Evolutionary conservation across 2,888 invertebrate genomes (phyloP).

Genomic region (Crematogaster levior): DNA sequence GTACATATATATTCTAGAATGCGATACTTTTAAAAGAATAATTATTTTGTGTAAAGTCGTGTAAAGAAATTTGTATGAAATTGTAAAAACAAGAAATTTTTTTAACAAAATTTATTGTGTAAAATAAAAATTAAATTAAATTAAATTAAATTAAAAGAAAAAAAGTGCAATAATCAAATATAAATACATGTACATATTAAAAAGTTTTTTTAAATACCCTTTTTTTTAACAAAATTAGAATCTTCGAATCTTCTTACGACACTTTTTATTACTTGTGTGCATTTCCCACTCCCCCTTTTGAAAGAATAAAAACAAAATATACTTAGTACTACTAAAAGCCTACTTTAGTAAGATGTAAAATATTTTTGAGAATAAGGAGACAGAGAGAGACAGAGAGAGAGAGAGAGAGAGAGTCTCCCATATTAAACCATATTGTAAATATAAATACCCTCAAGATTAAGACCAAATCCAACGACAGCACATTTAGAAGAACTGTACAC

Average conservation of each 20-base stretch:
- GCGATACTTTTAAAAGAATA: no score
- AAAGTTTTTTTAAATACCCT: neutral
- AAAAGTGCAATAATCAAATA: neutral
- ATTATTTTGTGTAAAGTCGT: neutral
- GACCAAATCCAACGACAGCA: conserved; percentile 78
- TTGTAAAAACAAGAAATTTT: neutral
- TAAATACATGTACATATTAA: neutral
- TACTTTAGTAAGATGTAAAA: no score
- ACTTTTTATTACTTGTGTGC: neutral
- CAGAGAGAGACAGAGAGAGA: no score
- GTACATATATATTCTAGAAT: no score
- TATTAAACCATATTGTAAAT: neutral
- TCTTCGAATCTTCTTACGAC: neutral
- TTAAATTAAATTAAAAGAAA: no score
- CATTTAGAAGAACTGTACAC: conserved; percentile 87
- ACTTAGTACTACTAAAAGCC: neutral
- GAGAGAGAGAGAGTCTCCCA: no score
- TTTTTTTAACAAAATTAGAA: neutral
- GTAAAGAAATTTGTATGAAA: neutral
- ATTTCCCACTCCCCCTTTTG: neutral
- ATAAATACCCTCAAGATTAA: conserved; percentile 69
- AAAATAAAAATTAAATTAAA: neutral
- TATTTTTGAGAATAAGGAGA: no score
- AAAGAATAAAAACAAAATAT: neutral
- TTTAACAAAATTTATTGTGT: neutral